phyloP scores from a whole-genome alignment of 2,113 vertebrate species.

The Percina caprodes region DNA sequence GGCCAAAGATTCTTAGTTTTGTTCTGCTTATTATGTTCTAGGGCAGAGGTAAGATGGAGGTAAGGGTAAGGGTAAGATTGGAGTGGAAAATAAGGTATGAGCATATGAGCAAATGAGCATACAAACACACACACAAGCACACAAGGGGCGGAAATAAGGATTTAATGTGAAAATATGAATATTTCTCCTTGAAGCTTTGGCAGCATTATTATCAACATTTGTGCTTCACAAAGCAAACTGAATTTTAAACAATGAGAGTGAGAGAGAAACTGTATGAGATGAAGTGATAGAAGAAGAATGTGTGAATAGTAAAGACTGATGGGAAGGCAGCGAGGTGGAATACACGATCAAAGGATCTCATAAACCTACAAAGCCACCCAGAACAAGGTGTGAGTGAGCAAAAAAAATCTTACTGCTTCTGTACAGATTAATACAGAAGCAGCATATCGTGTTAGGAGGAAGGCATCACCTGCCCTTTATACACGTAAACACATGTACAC shows the following conservation, averaged over 20 bases:
- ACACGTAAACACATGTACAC: conserved; percentile 3
- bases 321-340: conserved; percentile 48
- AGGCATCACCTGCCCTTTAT: not conserved
- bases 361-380: conserved; percentile 45
- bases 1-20: not conserved
- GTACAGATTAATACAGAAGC: conserved; percentile 12
- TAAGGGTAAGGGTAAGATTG: not conserved
- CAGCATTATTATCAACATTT: conserved; percentile 42
- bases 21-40: not conserved
- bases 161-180: conserved; percentile 46
- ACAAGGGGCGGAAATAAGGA: not conserved
- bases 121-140: not conserved
- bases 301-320: conserved; percentile 28
- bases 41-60: not conserved
- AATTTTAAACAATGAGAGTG: conserved; percentile 47
- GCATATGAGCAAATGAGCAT: not conserved
- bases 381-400: not conserved
- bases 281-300: conserved; percentile 21
- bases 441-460: conserved; percentile 39
- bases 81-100: conserved; percentile 14
- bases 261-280: conserved; percentile 15
- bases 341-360: conserved; percentile 64
- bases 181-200: conserved; percentile 44
- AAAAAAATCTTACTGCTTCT: not conserved
- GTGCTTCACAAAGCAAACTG: conserved; percentile 50